A percentile compares a stretch with the other conserved stretches of the same genome.
Evolutionary conservation across 2,113 vertebrate genomes (phyloP).

Genomic region (Arizona elegans): DNA sequence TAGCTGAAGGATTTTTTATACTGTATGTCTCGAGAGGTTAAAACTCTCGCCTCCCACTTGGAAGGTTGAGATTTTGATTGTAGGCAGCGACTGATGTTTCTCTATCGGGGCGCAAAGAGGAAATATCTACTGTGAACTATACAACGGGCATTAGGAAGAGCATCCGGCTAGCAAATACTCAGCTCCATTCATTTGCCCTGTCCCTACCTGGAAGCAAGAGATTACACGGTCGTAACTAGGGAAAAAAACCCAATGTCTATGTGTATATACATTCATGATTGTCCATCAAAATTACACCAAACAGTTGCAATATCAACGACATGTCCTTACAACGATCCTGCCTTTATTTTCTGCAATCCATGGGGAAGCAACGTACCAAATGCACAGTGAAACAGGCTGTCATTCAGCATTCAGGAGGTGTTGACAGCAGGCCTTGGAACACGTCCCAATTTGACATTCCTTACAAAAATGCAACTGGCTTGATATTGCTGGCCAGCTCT

Average conservation of each 20-base stretch:
- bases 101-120: too few relatives aligned
- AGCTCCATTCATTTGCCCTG: too few relatives aligned
- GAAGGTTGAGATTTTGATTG: too few relatives aligned
- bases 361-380: not conserved
- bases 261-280: not conserved
- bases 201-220: too few relatives aligned
- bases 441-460: not conserved
- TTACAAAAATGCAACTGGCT: not conserved
- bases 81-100: too few relatives aligned
- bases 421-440: not conserved
- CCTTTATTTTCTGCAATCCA: not conserved
- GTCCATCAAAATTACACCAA: not conserved
- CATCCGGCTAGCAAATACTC: fast-evolving
- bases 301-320: not conserved
- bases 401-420: not conserved
- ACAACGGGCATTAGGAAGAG: too few relatives aligned
- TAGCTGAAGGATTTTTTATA: too few relatives aligned
- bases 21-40: too few relatives aligned
- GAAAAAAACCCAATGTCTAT: too few relatives aligned
- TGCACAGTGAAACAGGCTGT: not conserved
- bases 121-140: too few relatives aligned
- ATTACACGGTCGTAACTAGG: too few relatives aligned
- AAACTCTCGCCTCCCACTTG: too few relatives aligned
- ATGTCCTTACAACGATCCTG: not conserved
- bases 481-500: not conserved